Percentiles rank a stretch among this genome's conserved stretches.
These are phyloP conservation scores for Drosophila rhopaloa DNA, from an alignment of 1,140 invertebrate species.

Conservation along the genomic window DNA sequence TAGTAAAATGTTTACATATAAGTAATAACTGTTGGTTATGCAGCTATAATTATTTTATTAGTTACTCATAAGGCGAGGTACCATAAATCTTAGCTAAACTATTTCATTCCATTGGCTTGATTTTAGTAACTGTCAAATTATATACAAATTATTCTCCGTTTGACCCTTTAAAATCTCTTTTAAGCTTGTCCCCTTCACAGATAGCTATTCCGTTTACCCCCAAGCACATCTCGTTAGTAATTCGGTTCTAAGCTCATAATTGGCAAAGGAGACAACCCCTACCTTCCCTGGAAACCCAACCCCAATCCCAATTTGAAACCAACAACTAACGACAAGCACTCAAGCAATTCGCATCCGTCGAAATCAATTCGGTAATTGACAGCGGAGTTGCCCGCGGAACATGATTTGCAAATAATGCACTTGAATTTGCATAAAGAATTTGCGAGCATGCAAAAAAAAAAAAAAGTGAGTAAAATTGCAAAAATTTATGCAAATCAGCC, in stretches of 20 bases:
- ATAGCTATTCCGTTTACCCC: background rate
- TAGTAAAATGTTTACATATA: no score
- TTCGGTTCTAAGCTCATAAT: conserved; percentile 63
- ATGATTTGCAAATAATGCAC: conserved; percentile 84
- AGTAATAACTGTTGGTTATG: no score
- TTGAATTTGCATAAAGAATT: conserved; percentile 80
- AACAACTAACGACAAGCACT: conserved; percentile 53
- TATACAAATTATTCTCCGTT: background rate
- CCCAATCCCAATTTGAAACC: background rate
- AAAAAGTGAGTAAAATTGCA: conserved; percentile 15
- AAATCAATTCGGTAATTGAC: conserved; percentile 68
- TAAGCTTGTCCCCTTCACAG: background rate
- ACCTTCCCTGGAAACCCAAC: background rate
- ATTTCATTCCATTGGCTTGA: no score
- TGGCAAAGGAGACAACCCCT: conserved; percentile 40
- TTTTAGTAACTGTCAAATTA: no score
- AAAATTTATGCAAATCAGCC: conserved; percentile 75
- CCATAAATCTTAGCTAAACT: no score
- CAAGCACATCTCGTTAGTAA: conserved; percentile 27
- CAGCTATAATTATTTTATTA: no score
- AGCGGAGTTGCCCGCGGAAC: conserved; percentile 70
- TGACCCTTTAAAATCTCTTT: background rate
- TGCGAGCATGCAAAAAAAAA: conserved; percentile 29
- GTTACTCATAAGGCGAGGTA: no score
- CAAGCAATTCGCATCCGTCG: conserved; percentile 44